Evolutionary conservation across 2,113 vertebrate genomes (phyloP).

Genomic region (Chloropsis hardwickii): DNA sequence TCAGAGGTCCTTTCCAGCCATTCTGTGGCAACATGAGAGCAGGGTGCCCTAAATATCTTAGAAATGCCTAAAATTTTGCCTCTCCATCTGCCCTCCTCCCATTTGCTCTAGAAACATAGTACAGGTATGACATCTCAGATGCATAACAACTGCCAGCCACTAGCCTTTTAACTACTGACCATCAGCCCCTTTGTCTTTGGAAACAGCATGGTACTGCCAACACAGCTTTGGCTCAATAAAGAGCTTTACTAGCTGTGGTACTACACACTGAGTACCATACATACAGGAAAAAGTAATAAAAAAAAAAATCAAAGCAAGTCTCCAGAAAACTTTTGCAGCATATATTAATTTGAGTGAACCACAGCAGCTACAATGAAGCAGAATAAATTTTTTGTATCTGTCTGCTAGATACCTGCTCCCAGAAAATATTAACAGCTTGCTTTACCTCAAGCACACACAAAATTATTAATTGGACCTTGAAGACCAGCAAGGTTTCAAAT

Average conservation of each 20-base stretch:
- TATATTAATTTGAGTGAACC: neutral
- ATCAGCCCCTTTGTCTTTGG: neutral
- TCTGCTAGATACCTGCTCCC: neutral
- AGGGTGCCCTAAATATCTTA: neutral
- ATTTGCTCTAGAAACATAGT: neutral
- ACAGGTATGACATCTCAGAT: neutral
- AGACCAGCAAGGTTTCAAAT: neutral
- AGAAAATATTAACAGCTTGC: neutral
- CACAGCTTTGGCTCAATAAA: neutral
- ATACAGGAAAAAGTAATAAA: neutral
- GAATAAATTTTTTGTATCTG: neutral
- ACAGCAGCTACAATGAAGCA: neutral
- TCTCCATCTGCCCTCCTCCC: neutral
- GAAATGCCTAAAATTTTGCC: neutral
- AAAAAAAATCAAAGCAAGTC: neutral
- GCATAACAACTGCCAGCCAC: neutral
- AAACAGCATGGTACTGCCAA: neutral
- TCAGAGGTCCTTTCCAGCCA: neutral
- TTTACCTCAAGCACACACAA: neutral
- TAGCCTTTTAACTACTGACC: neutral
- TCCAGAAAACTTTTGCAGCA: neutral
- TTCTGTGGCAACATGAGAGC: neutral
- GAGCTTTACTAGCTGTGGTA: neutral
- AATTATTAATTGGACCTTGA: neutral
- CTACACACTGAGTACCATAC: neutral